Base-by-base conservation (phyloP, 2,113 vertebrate genomes). In the Dolichotis patagonum region DNA sequence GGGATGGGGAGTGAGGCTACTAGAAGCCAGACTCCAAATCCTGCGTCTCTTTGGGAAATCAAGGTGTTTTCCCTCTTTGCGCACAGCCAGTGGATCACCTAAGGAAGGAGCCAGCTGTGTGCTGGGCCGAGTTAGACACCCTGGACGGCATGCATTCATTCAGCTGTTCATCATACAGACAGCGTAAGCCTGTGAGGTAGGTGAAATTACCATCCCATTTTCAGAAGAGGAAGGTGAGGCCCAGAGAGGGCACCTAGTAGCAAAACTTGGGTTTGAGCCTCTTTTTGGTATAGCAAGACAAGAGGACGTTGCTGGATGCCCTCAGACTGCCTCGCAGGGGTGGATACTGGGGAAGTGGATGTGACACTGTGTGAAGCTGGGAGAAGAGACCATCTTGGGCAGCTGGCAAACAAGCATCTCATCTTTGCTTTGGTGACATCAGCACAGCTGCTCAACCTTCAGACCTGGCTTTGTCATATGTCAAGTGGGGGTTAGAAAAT, bases 71-170 rank as follows among this genome's bases (percentile, higher is more conserved):
- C 67, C 89, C 58, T 35, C 4, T 22, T 11, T 3, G 17, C 26
- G 38, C 0, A 7, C 52, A 56, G 22, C 7, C 11, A n/a, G 22
- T 22, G 14, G 81, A 7, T 49, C 16, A 16, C 60, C 38, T 11
- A 1, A n/a, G 19, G 20, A 1, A 13, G 14, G 3, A 83, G 12
- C 17, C 30, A 0, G 26, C 38, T 22, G 4, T 14, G 14, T 58
- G 19, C 65, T 52, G 60, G 60, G 60, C 46, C 16, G 3, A 49
- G 13, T 62, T 54, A 38, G 62, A 73, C 41, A 2, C 17, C 11
- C 10, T 56, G 60, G 3, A 9, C 30, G n/a, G 12, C 3, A 2
- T 20, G 19, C 28, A 3, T 10, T 89, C 3, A 0, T 5, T 52
- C 32, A 65, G 2, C 9, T 38, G 81, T 62, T 7, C 20, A 41